These are phyloP conservation scores for Hetaerina titia DNA, from an alignment of 2,888 invertebrate species.

Conservation along the genomic window DNA sequence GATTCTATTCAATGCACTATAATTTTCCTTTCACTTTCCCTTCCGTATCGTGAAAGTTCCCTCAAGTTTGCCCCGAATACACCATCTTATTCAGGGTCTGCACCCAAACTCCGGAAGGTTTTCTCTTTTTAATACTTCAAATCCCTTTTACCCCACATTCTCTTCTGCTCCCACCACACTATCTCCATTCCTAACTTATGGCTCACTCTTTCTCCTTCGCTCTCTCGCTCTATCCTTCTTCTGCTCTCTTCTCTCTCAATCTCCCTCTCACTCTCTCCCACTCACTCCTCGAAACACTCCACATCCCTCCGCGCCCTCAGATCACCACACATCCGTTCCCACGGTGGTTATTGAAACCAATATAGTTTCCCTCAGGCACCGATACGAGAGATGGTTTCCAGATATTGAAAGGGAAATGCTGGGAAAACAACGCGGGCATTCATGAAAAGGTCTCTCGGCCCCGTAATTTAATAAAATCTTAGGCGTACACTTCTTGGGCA, in stretches of 20 bases:
- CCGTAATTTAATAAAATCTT: not conserved
- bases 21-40: not conserved
- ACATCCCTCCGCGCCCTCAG: not conserved
- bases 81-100: not conserved
- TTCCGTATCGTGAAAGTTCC: not conserved
- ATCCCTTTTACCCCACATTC: not conserved
- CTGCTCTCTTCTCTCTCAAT: no score
- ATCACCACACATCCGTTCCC: not conserved
- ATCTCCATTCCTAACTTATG: not conserved
- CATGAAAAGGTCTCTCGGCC: not conserved
- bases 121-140: not conserved
- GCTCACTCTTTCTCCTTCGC: not conserved
- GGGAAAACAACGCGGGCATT: not conserved
- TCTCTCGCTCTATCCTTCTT: not conserved
- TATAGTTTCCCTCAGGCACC: not conserved
- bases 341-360: constrained; percentile 18
- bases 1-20: not conserved
- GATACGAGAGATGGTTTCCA: not conserved
- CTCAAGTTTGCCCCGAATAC: not conserved
- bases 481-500: not conserved
- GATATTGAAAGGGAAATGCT: constrained; percentile 16
- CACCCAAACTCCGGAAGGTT: not conserved
- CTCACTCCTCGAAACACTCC: not conserved
- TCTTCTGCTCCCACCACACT: not conserved
- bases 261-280: not conserved